phyloP scores from a whole-genome alignment of 2,113 vertebrate species.

The Meles meles region DNA sequence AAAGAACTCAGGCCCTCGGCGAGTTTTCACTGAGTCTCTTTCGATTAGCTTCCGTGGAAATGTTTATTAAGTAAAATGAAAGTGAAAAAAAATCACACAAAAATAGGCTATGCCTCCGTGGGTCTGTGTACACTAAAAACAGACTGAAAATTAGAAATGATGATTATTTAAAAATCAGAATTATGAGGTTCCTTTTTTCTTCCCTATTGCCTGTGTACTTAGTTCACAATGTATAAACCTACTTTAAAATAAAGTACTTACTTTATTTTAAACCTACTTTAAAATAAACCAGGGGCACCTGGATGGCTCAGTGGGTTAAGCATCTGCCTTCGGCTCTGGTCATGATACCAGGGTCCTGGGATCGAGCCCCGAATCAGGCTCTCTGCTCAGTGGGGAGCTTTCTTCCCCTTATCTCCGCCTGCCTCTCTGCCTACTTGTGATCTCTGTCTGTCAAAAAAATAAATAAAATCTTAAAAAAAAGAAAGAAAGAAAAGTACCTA shows the following conservation, averaged over 20 bases:
- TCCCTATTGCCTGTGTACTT: neutral
- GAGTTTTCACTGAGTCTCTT: neutral
- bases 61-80: neutral
- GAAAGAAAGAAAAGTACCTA: neutral
- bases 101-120: neutral
- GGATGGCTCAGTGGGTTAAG: too few relatives aligned
- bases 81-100: neutral
- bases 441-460: neutral
- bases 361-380: too few relatives aligned
- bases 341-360: too few relatives aligned
- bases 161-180: neutral
- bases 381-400: too few relatives aligned
- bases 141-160: neutral
- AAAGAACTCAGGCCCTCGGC: neutral
- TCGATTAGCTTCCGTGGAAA: neutral
- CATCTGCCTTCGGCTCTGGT: too few relatives aligned
- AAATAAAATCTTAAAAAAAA: neutral
- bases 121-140: neutral
- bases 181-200: neutral
- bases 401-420: too few relatives aligned
- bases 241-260: neutral
- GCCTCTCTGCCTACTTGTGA: too few relatives aligned
- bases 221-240: neutral
- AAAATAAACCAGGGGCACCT: too few relatives aligned
- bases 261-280: too few relatives aligned